Conservation (phyloP, 1,140 invertebrate genomes). For the Drosophila biarmipes region DNA sequence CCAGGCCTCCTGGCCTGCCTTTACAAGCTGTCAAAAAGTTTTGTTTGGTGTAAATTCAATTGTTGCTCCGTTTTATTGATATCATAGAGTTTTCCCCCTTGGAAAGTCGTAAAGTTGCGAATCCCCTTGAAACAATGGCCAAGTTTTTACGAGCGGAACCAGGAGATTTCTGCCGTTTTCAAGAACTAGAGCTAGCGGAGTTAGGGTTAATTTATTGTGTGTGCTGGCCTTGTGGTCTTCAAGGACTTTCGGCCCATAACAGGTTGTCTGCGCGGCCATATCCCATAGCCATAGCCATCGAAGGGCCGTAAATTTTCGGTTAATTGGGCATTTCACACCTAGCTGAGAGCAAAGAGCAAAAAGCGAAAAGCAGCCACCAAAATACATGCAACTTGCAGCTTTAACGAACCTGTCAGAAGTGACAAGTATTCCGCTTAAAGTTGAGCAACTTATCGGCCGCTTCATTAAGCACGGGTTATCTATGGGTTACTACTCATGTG, state of each 20-base stretch:
- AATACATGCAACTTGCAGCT: constrained; percentile 45
- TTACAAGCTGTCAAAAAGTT: constrained; percentile 75
- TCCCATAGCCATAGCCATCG: not conserved
- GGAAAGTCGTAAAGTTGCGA: constrained; percentile 80
- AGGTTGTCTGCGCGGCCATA: constrained; percentile 33
- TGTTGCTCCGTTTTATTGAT: constrained; percentile 81
- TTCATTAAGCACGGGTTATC: constrained; percentile 56
- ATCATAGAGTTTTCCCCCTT: constrained; percentile 57
- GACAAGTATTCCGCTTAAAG: constrained; percentile 77
- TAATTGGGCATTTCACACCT: constrained; percentile 78
- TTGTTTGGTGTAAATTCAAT: constrained; percentile 76
- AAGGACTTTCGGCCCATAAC: constrained; percentile 74
- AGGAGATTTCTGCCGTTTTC: constrained; percentile 31
- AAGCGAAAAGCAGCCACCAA: constrained; percentile 11
- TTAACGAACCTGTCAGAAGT: constrained; percentile 78
- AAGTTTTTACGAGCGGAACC: constrained; percentile 77
- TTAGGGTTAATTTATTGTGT: constrained; percentile 24
- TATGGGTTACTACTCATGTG: constrained; percentile 33
- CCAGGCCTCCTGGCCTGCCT: constrained; percentile 12
- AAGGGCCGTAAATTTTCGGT: constrained; percentile 66
- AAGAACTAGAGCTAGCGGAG: constrained; percentile 20
- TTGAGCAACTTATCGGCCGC: constrained; percentile 66
- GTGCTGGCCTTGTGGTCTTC: constrained; percentile 56
- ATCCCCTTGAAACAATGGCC: constrained; percentile 64
- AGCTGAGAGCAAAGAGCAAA: constrained; percentile 9